These are phyloP conservation scores for Noctua janthe DNA, from an alignment of 2,888 invertebrate genomes.

Conservation along the genomic window DNA sequence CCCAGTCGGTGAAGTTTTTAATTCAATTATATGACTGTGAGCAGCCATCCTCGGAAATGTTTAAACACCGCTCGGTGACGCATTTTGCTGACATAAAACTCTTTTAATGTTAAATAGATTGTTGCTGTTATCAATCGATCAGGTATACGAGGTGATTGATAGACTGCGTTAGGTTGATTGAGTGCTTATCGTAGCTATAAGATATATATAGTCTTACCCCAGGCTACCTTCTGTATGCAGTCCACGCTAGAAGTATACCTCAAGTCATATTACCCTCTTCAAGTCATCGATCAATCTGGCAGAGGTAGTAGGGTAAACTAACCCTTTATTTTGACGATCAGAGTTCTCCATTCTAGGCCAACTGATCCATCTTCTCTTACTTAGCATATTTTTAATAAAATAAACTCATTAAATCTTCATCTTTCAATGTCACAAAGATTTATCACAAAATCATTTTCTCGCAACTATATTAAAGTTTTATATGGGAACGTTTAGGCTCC, in stretches of 20 bases:
- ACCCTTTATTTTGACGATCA: background rate
- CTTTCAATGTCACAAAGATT: background rate
- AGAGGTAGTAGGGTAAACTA: background rate
- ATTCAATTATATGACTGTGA: slow-evolving; percentile 53
- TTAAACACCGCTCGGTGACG: slow-evolving; percentile 32
- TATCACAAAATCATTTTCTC: background rate
- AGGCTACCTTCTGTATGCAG: background rate
- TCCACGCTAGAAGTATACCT: background rate
- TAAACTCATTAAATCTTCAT: background rate
- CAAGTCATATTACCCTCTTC: background rate
- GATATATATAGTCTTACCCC: background rate
- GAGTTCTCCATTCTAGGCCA: too few relatives aligned
- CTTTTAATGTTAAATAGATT: slow-evolving; percentile 14
- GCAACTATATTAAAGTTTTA: slow-evolving; percentile 41
- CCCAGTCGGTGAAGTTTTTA: slow-evolving; percentile 46
- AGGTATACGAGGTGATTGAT: slow-evolving; percentile 27
- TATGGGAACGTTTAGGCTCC: slow-evolving; percentile 27
- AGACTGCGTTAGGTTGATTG: slow-evolving; percentile 33
- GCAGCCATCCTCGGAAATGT: slow-evolving; percentile 32
- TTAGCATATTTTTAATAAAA: background rate
- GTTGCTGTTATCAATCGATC: slow-evolving; percentile 33
- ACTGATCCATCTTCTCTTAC: background rate
- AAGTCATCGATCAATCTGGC: background rate
- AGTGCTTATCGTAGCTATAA: slow-evolving; percentile 8
- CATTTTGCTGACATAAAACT: slow-evolving; percentile 35